Base-by-base conservation (phyloP, 1,140 invertebrate genomes). In the Psilanteris sp. region DNA sequence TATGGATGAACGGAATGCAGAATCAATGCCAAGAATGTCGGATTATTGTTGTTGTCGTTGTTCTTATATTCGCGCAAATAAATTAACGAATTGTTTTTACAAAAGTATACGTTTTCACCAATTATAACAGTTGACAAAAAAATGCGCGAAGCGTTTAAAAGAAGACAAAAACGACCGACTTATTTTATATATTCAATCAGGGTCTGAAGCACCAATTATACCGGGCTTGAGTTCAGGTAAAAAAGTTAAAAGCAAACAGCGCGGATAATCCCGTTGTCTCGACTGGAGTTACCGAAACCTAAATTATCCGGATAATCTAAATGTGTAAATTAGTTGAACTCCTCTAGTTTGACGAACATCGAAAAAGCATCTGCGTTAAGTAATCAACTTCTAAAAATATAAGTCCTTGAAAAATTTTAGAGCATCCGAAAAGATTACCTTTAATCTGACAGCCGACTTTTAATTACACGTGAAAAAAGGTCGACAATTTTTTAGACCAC, bases 301-400 rank as follows among this genome's bases (percentile, higher is more conserved):
- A 50, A 68, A 59, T 70, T 50, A 70, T 70, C 43, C 44, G 66
- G 54, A 70, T 70, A 52, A 70, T 70, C 66, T 70, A 46, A 52
- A 59, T 70, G 66, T 70, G 66, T 55, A 70, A 70, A 70, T 70
- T 59, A 70, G 66, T 32, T 16, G 27, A 70, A 55, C 62, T 67
- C 50, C 14, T 70, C 44, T 70, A 59, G 39, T 59, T 59, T 43
- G 44, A 70, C 14, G 66, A 59, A 70, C 52, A 59, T 41, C 52
- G 52, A 70, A 70, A 70, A 52, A 59, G 26, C 66, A 59, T 70
- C 54, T 52, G 31, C 31, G 32, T 27, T 57, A 68, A 68, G 43
- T 57, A 57, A 43, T 44, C 41, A 59, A 20, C 32, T 36, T 9
- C 26, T 67, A 48, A 57, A 70, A 52, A 41, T 44, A 52, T 52